Conservation (phyloP, 2,797 vertebrate species). For the Malurus leucopterus region DNA sequence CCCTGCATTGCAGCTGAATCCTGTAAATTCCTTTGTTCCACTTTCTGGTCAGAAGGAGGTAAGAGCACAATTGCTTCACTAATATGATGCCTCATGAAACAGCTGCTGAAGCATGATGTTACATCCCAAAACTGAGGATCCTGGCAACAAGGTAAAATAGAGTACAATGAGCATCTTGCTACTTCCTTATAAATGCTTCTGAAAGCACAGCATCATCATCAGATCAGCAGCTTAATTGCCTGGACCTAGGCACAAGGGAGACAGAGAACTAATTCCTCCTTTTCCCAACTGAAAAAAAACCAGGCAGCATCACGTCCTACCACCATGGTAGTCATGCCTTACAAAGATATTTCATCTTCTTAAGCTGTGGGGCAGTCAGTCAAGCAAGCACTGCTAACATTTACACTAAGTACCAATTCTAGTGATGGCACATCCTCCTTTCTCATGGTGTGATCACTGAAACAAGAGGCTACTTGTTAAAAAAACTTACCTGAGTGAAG, state of each 20-base stretch:
- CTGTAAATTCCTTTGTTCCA: not conserved
- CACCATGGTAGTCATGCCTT: not conserved
- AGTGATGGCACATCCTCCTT: not conserved
- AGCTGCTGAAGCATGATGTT: not conserved
- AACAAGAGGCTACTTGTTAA: not conserved
- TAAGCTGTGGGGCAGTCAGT: not conserved
- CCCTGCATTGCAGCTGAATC: not conserved
- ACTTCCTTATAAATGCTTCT: not conserved
- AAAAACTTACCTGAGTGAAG: not conserved
- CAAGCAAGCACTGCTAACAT: not conserved
- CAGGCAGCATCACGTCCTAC: not conserved
- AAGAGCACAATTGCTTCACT: not conserved
- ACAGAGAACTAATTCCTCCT: not conserved
- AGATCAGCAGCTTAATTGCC: not conserved
- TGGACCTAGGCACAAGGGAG: not conserved
- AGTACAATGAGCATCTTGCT: not conserved
- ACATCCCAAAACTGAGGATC: not conserved
- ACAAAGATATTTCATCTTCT: not conserved
- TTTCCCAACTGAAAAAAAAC: not conserved
- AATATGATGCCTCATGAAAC: not conserved
- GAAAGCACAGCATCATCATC: not conserved
- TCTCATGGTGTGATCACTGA: not conserved
- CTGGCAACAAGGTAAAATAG: not conserved
- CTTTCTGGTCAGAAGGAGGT: not conserved
- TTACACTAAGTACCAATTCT: not conserved